Percentiles rank a stretch among this genome's conserved stretches.
Conservation (phyloP, 2,797 vertebrate genomes). For the Danio tinwini region DNA sequence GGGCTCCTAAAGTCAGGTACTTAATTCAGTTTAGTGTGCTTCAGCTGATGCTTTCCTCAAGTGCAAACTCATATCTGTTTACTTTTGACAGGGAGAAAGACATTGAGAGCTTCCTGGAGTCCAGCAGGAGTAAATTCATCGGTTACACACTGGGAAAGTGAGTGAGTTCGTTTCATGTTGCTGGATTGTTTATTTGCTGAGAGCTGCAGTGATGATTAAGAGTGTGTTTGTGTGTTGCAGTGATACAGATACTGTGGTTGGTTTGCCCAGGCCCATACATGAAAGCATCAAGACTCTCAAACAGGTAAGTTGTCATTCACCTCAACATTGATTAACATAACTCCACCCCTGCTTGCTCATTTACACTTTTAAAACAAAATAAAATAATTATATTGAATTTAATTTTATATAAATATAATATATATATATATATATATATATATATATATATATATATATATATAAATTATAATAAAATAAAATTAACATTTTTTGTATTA, state of each 20-base stretch:
- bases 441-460: too few species aligned
- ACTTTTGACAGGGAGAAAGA: slow-evolving; percentile 89
- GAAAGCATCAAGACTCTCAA: slow-evolving; percentile 98
- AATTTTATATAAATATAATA: too few species aligned
- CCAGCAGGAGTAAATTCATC: slow-evolving; percentile 98
- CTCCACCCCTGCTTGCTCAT: too few species aligned
- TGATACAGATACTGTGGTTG: slow-evolving; percentile 96
- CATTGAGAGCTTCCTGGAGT: slow-evolving; percentile 97
- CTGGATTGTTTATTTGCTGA: background rate
- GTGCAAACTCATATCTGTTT: background rate
- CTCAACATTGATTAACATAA: background rate
- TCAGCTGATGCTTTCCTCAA: background rate
- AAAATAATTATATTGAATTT: too few species aligned
- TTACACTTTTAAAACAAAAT: too few species aligned
- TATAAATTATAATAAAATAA: too few species aligned
- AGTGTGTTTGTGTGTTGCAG: slow-evolving; percentile 69
- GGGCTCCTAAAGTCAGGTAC: slow-evolving; percentile 99
- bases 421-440: too few species aligned
- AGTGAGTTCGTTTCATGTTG: slow-evolving; percentile 56
- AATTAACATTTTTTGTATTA: too few species aligned
- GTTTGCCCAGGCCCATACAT: slow-evolving; percentile 94
- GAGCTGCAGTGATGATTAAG: background rate
- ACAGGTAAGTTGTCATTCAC: slow-evolving; percentile 77
- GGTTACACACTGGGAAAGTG: slow-evolving; percentile 96
- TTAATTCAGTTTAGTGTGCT: background rate